A percentile compares a stretch with the other conserved stretches of the same genome.
Conservation (phyloP, 2,888 invertebrate genomes). For the Fragum sueziense region DNA sequence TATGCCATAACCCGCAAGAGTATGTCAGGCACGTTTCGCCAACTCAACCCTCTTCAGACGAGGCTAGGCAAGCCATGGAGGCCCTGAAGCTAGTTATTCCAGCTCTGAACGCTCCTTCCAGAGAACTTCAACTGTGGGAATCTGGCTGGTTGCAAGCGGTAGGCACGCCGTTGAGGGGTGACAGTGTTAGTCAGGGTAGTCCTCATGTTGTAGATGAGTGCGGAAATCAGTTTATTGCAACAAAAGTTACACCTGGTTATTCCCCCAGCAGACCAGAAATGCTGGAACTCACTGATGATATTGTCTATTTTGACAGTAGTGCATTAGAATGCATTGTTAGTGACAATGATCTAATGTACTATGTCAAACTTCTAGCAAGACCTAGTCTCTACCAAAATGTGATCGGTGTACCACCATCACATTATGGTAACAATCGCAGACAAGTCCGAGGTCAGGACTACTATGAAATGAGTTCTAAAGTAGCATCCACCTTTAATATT, state of each 20-base stretch:
- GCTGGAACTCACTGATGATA: neutral
- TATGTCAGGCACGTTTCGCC: neutral
- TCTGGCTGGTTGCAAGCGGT: slow-evolving; percentile 11
- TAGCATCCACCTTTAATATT: neutral
- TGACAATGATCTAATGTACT: neutral
- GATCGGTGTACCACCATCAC: neutral
- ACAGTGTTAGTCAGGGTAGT: too few relatives aligned
- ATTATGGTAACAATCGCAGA: neutral
- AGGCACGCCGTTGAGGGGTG: neutral
- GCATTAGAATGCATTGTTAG: neutral
- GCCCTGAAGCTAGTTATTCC: neutral
- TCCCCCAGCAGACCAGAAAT: neutral
- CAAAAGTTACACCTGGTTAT: neutral
- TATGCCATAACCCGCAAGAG: neutral
- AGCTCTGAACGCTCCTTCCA: neutral
- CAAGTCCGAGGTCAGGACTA: neutral
- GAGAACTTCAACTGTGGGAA: neutral
- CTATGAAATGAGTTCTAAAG: neutral
- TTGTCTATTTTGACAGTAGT: neutral
- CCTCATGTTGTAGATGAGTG: neutral
- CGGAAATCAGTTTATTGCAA: neutral
- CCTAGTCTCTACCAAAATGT: neutral
- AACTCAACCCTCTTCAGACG: neutral
- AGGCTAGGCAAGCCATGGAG: slow-evolving; percentile 4
- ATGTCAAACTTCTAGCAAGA: neutral